These are phyloP conservation scores for Syrphus vitripennis DNA, from an alignment of 2,888 invertebrate species.

Conservation along the genomic window DNA sequence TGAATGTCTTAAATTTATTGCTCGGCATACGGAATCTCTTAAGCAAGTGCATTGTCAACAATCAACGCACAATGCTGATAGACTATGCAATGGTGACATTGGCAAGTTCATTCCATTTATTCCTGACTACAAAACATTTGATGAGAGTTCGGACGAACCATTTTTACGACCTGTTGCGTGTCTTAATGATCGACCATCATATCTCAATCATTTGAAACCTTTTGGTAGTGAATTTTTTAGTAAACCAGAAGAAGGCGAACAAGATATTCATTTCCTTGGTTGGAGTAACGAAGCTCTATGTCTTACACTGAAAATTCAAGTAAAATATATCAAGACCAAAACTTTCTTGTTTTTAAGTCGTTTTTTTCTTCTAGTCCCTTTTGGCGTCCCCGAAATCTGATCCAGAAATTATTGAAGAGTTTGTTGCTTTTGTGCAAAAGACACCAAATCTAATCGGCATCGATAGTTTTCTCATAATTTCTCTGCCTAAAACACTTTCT, in stretches of 20 bases:
- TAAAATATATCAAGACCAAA: conserved; percentile 19
- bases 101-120: conserved; percentile 77
- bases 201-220: conserved; percentile 79
- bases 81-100: conserved; percentile 52
- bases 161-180: conserved; percentile 79
- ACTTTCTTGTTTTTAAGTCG: background rate
- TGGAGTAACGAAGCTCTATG: conserved; percentile 78
- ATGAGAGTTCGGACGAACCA: conserved; percentile 74
- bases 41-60: conserved; percentile 62
- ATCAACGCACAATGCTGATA: conserved; percentile 52
- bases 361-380: conserved; percentile 74
- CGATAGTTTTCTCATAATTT: conserved; percentile 82
- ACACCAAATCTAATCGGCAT: conserved; percentile 83
- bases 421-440: conserved; percentile 84
- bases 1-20: conserved; percentile 78
- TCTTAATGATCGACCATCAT: conserved; percentile 77
- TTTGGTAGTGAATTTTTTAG: conserved; percentile 78
- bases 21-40: conserved; percentile 67
- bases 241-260: conserved; percentile 77
- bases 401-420: conserved; percentile 82
- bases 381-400: conserved; percentile 83
- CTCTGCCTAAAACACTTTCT: conserved; percentile 82
- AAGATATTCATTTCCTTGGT: conserved; percentile 77
- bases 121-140: conserved; percentile 77
- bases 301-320: conserved; percentile 78